phyloP scores from a whole-genome alignment of 2,888 invertebrate species.

The Oligia fasciuncula region DNA sequence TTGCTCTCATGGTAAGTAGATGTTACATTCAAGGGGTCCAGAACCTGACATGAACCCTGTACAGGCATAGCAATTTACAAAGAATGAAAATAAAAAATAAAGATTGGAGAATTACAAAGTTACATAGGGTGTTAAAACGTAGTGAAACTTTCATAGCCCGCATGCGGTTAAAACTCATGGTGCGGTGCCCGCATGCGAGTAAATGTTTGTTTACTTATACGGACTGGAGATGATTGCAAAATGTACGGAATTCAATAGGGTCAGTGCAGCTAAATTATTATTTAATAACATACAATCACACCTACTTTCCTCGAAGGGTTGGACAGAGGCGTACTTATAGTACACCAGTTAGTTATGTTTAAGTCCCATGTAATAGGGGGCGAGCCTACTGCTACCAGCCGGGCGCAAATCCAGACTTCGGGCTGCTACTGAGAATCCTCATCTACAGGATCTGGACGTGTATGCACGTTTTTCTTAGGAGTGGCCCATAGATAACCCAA shows the following conservation, averaged over 20 bases:
- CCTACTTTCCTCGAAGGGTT: no score
- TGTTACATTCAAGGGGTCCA: no score
- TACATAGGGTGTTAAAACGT: not conserved
- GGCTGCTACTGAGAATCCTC: not conserved
- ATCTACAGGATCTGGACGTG: not conserved
- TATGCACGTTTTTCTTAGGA: not conserved
- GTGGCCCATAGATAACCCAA: not conserved
- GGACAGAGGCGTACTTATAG: not conserved
- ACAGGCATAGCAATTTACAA: no score
- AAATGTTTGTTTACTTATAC: not conserved
- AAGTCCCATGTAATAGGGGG: no score
- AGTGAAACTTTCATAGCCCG: not conserved
- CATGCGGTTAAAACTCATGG: not conserved
- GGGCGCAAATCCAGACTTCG: no score
- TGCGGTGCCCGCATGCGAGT: not conserved
- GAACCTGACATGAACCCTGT: no score
- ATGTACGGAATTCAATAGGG: no score
- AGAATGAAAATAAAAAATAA: not conserved
- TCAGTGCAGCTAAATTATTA: not conserved
- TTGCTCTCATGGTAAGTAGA: no score
- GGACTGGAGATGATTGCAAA: not conserved
- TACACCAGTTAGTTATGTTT: no score
- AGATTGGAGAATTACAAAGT: not conserved
- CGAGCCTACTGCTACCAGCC: no score
- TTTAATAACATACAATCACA: not conserved